phyloP scores from a whole-genome alignment of 2,113 vertebrate species.

The Rana temporaria region DNA sequence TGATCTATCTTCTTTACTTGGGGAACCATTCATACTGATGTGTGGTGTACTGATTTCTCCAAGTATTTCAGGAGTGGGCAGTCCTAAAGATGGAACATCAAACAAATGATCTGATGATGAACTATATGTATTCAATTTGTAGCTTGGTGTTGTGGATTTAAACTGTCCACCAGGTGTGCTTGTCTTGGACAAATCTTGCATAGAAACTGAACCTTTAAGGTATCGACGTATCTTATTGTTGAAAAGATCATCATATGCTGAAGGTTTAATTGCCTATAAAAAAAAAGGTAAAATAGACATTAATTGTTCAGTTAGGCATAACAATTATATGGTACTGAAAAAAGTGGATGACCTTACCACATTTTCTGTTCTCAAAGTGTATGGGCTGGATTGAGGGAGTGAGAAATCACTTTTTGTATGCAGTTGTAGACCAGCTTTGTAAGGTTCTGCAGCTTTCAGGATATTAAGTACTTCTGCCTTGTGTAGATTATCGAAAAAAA shows the following conservation, averaged over 20 bases:
- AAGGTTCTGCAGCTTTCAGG: conserved; percentile 48
- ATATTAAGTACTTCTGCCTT: conserved; percentile 50
- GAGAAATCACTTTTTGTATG: conserved; percentile 32
- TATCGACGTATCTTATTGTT: conserved; percentile 43
- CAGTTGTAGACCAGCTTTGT: conserved; percentile 39
- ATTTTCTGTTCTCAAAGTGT: conserved; percentile 9
- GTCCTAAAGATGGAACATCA: neutral
- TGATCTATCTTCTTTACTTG: neutral
- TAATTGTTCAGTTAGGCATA: neutral
- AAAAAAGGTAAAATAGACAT: neutral
- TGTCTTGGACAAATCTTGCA: conserved; percentile 22
- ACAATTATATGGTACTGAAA: neutral
- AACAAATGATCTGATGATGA: conserved; percentile 2
- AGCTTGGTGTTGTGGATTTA: conserved; percentile 5
- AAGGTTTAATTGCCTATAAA: conserved; percentile 22
- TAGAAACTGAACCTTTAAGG: conserved; percentile 35
- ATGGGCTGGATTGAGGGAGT: conserved; percentile 1
- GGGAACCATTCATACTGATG: conserved; percentile 11
- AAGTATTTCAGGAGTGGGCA: conserved; percentile 2
- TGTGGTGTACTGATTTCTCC: conserved; percentile 9
- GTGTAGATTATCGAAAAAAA: conserved; percentile 53
- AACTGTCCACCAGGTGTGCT: neutral
- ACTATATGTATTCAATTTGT: neutral
- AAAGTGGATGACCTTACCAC: conserved; percentile 24
- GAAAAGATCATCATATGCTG: conserved; percentile 50